These are phyloP conservation scores for Gephyroberyx darwinii DNA, from an alignment of 2,797 vertebrate species.

Conservation along the genomic window DNA sequence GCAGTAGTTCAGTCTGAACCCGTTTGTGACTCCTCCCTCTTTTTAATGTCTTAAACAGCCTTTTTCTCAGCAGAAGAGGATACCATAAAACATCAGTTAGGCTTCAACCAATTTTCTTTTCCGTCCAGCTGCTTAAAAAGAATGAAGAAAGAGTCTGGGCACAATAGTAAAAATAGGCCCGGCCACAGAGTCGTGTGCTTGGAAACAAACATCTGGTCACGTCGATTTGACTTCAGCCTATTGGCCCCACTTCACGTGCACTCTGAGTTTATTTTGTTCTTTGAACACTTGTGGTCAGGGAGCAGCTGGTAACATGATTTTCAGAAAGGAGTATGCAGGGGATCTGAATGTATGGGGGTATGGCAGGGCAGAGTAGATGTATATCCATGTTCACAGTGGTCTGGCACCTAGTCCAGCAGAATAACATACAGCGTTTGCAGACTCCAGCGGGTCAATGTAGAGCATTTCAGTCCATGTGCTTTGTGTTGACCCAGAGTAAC, in stretches of 20 bases:
- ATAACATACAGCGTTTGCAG: constrained; percentile 62
- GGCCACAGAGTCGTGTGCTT: constrained; percentile 80
- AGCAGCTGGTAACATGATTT: constrained; percentile 79
- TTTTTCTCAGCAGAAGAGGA: constrained; percentile 80
- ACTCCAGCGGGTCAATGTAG: constrained; percentile 33
- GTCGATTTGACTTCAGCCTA: constrained; percentile 74
- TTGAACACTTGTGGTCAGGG: constrained; percentile 78
- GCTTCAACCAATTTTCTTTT: constrained; percentile 82
- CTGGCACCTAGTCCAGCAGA: constrained; percentile 66
- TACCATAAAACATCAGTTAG: constrained; percentile 83
- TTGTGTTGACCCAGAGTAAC: constrained; percentile 56
- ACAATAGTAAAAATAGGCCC: constrained; percentile 84
- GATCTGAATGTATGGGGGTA: constrained; percentile 65
- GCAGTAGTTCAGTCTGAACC: constrained; percentile 58
- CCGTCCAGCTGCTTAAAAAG: constrained; percentile 80
- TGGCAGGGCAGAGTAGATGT: constrained; percentile 55
- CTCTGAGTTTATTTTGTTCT: constrained; percentile 79
- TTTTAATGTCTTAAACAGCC: constrained; percentile 82
- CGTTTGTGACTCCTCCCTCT: constrained; percentile 75
- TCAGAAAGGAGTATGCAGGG: constrained; percentile 63
- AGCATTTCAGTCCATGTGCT: constrained; percentile 40
- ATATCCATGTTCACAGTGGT: constrained; percentile 71
- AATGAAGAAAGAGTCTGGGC: constrained; percentile 81
- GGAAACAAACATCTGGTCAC: constrained; percentile 84
- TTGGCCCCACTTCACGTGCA: constrained; percentile 77